These are phyloP conservation scores for Frankliniella intonsa DNA, from an alignment of 2,888 invertebrate genomes.

Conservation along the genomic window DNA sequence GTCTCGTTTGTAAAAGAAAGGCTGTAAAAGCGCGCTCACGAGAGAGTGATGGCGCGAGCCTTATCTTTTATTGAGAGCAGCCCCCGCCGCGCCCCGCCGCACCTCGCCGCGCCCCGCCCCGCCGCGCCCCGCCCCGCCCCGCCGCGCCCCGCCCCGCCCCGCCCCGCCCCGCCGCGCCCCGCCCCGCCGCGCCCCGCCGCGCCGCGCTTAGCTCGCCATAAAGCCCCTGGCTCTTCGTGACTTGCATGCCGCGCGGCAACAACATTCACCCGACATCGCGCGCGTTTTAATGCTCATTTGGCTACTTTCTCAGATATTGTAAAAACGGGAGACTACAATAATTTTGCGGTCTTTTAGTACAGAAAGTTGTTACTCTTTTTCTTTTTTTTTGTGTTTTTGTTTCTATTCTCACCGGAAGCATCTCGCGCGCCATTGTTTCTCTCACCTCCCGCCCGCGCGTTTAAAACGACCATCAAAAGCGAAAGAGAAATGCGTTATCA, in stretches of 20 bases:
- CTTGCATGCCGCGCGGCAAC: conserved; percentile 5
- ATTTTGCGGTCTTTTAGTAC: not conserved
- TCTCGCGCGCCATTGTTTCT: no score
- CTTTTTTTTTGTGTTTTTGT: no score
- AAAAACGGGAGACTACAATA: not conserved
- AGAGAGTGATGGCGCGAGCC: not conserved
- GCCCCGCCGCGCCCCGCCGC: not conserved
- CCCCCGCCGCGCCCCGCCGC: not conserved
- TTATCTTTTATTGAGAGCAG: conserved; percentile 16
- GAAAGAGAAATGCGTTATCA: no score
- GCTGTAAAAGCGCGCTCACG: not conserved
- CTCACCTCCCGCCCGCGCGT: no score
- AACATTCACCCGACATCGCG: not conserved
- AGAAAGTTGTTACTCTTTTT: not conserved
- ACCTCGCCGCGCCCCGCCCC: not conserved
- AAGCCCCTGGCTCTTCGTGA: conserved; percentile 12
- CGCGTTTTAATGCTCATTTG: not conserved
- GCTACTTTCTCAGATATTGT: not conserved
- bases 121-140: not conserved
- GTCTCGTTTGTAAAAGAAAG: not conserved
- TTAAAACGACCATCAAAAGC: no score
- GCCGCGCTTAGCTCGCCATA: not conserved
- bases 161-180: not conserved
- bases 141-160: not conserved
- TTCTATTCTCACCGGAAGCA: no score